Evolutionary conservation across 2,888 invertebrate genomes (phyloP).

Genomic region (Drosophila recens): DNA sequence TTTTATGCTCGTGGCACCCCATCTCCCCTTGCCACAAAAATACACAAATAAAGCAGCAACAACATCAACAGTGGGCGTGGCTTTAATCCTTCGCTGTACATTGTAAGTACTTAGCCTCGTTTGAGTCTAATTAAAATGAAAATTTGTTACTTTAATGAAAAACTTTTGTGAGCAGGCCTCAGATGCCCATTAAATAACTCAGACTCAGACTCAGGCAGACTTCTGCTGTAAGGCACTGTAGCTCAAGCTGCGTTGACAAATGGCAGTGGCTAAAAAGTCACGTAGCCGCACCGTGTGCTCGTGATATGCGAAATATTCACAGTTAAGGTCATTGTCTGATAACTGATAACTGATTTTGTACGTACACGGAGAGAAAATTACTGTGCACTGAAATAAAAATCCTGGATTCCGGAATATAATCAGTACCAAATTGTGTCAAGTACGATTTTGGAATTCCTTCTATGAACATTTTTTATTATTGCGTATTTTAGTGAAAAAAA

Average conservation of each 20-base stretch:
- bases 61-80: constrained; percentile 28
- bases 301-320: constrained; percentile 37
- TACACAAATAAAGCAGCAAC: constrained; percentile 1
- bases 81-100: constrained; percentile 28
- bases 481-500: too few species aligned
- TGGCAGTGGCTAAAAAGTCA: constrained; percentile 56
- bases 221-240: constrained; percentile 8
- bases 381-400: not conserved
- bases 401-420: too few species aligned
- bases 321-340: constrained; percentile 32
- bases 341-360: constrained; percentile 32
- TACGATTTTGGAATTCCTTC: too few species aligned
- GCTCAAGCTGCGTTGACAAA: constrained; percentile 31
- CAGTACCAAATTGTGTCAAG: too few species aligned
- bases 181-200: constrained; percentile 63
- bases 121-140: constrained; percentile 80
- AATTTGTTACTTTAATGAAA: constrained; percentile 77
- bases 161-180: constrained; percentile 57
- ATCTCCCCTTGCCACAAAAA: constrained; percentile 14
- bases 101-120: constrained; percentile 65
- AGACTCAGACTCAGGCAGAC: constrained; percentile 19
- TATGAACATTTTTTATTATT: too few species aligned
- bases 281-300: constrained; percentile 61
- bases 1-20: constrained; percentile 56
- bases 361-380: constrained; percentile 2